Conservation (phyloP, 2,797 vertebrate species). For the Petrocephalus schoutedeni region DNA sequence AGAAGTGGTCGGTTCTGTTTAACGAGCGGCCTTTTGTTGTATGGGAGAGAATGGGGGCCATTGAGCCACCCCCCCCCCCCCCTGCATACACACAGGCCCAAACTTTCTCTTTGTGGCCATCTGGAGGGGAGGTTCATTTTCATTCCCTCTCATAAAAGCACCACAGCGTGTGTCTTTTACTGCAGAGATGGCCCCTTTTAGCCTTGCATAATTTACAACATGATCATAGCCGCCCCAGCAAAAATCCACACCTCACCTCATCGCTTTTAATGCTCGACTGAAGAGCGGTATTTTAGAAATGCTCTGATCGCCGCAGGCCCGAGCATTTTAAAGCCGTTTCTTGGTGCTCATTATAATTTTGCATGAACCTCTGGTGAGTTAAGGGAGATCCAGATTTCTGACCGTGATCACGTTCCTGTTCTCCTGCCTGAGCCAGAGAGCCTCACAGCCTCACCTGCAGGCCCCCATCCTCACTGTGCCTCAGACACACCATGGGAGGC, state of each 20-base stretch:
- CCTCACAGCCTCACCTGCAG: not conserved
- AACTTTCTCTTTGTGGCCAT: not conserved
- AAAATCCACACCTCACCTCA: not conserved
- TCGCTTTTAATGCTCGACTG: not conserved
- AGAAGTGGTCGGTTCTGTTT: not conserved
- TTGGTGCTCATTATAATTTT: not conserved
- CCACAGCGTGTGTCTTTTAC: not conserved
- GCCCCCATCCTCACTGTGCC: too few species aligned
- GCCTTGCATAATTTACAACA: conserved; percentile 6
- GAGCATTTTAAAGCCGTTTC: not conserved
- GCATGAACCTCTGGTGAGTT: not conserved
- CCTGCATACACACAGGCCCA: not conserved
- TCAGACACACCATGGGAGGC: not conserved
- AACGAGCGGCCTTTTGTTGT: conserved; percentile 9
- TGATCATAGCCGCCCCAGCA: not conserved
- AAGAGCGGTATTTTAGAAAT: not conserved
- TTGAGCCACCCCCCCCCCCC: not conserved
- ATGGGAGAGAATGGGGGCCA: not conserved
- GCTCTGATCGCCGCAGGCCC: not conserved
- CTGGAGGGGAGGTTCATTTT: conserved; percentile 11
- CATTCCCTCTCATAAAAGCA: conserved; percentile 9
- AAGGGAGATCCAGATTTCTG: not conserved
- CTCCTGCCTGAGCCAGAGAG: not conserved
- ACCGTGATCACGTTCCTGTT: not conserved
- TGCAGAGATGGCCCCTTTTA: not conserved